Conservation (phyloP, 2,888 invertebrate genomes). For the Drosophila setosimentum region DNA sequence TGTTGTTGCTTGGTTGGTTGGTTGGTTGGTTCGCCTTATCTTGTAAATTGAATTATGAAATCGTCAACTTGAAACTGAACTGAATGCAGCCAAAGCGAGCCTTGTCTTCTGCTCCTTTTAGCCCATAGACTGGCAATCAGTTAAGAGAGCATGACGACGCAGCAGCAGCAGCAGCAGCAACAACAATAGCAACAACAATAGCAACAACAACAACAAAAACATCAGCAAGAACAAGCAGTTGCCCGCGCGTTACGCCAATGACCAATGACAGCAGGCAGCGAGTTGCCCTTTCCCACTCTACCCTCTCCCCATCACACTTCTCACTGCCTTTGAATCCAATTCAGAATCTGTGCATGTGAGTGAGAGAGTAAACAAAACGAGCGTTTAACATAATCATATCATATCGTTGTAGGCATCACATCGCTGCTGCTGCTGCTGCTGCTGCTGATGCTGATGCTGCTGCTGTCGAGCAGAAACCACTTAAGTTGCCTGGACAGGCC, state of each 20-base stretch:
- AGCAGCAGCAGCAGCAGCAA: slow-evolving; percentile 20
- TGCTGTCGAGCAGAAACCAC: slow-evolving; percentile 70
- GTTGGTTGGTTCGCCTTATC: slow-evolving; percentile 73
- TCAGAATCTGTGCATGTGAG: slow-evolving; percentile 36
- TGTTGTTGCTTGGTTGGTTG: slow-evolving; percentile 39
- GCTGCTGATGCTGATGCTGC: slow-evolving; percentile 11
- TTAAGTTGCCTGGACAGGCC: slow-evolving; percentile 71
- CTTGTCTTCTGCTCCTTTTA: slow-evolving; percentile 73
- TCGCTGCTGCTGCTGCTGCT: slow-evolving; percentile 53
- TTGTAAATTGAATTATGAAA: slow-evolving; percentile 84
- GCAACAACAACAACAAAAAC: slow-evolving; percentile 38
- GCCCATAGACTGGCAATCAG: slow-evolving; percentile 76
- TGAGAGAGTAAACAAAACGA: slow-evolving; percentile 76
- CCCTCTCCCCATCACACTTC: slow-evolving; percentile 8
- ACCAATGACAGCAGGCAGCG: slow-evolving; percentile 69
- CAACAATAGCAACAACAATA: slow-evolving; percentile 30
- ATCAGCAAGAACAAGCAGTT: slow-evolving; percentile 50
- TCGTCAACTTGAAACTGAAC: slow-evolving; percentile 82
- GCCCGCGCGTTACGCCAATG: slow-evolving; percentile 75
- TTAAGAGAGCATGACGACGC: slow-evolving; percentile 79
- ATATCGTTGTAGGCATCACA: slow-evolving; percentile 79
- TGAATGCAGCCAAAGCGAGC: slow-evolving; percentile 63
- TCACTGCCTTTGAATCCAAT: slow-evolving; percentile 29
- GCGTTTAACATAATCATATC: slow-evolving; percentile 82
- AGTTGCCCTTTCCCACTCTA: slow-evolving; percentile 32